Evolutionary conservation across 64 coral and sea anemone species (phyloP).

Genomic region (Dendronephthya gigantea): DNA sequence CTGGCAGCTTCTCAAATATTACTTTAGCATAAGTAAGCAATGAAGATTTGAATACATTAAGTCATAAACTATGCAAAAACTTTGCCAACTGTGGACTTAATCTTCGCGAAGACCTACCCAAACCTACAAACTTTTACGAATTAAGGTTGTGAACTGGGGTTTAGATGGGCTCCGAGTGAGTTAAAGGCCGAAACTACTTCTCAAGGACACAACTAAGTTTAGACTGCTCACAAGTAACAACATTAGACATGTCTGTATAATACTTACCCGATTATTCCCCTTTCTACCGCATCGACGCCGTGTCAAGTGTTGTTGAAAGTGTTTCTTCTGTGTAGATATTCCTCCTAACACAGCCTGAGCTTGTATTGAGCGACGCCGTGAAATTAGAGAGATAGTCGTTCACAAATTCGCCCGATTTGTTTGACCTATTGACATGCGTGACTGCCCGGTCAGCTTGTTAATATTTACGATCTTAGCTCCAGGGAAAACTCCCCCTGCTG

Average conservation of each 20-base stretch:
- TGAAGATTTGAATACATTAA: background rate
- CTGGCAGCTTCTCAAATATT: conserved; percentile 15
- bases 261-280: background rate
- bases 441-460: conserved; percentile 9
- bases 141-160: background rate
- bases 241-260: background rate
- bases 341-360: background rate
- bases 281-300: background rate
- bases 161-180: background rate
- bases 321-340: background rate
- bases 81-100: background rate
- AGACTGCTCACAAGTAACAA: background rate
- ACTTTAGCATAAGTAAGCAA: conserved; percentile 16
- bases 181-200: background rate
- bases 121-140: background rate
- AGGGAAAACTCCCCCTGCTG: background rate
- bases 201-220: background rate
- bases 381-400: background rate
- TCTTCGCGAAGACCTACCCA: background rate
- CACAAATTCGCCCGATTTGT: background rate
- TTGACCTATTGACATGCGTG: conserved; percentile 19
- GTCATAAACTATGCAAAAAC: background rate
- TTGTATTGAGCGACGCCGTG: background rate
- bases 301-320: background rate
- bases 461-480: background rate